Conservation (phyloP, 2,888 invertebrate genomes). For the Lordiphosa andalusiaca region DNA sequence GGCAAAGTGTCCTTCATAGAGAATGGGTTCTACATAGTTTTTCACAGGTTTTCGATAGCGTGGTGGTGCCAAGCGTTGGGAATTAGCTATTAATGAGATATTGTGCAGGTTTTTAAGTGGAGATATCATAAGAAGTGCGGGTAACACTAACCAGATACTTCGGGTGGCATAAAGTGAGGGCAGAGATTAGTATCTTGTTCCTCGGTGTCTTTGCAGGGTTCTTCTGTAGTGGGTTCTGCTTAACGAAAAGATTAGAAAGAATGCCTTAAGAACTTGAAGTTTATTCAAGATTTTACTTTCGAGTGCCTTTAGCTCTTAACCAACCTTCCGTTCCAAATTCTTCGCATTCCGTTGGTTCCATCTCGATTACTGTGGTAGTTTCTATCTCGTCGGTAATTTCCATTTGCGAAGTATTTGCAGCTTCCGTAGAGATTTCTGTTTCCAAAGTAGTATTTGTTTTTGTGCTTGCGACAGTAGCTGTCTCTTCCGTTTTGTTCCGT, state of each 20-base stretch:
- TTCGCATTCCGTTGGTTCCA: conserved; percentile 13
- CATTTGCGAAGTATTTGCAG: not conserved
- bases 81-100: not conserved
- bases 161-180: conserved; percentile 47
- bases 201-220: conserved; percentile 41
- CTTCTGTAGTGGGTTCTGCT: conserved; percentile 6
- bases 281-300: too few relatives aligned
- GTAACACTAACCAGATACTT: conserved; percentile 13
- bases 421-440: conserved; percentile 21
- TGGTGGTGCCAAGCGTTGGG: not conserved
- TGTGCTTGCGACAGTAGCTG: conserved; percentile 1
- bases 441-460: conserved; percentile 20
- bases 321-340: conserved; percentile 36
- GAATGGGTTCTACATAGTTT: conserved; percentile 61
- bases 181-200: conserved; percentile 57
- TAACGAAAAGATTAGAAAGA: too few relatives aligned
- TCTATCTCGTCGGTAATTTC: conserved; percentile 18
- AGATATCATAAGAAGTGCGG: too few relatives aligned
- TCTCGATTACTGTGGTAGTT: conserved; percentile 21
- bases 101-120: too few relatives aligned
- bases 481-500: conserved; percentile 1
- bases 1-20: conserved; percentile 54
- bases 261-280: too few relatives aligned
- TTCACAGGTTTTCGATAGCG: conserved; percentile 54
- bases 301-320: not conserved